Conservation (phyloP, 2,113 vertebrate genomes). For the Loxodonta africana region DNA sequence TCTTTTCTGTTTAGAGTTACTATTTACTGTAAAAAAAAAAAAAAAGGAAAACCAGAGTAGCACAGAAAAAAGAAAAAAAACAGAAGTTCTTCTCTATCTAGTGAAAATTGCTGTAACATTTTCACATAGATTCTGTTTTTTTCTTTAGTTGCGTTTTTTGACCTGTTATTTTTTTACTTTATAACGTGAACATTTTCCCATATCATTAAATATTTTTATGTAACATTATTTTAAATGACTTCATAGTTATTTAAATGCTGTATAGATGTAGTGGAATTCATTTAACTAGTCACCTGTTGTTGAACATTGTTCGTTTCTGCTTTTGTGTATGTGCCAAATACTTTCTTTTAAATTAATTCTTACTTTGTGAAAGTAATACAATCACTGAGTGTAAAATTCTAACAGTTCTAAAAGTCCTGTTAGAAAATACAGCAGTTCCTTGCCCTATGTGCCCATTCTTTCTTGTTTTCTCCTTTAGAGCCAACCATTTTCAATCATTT, state of each 20-base stretch:
- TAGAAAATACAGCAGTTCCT: not conserved
- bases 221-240: constrained; percentile 14
- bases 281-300: not conserved
- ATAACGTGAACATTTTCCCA: not conserved
- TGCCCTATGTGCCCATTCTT: not conserved
- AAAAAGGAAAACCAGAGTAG: not conserved
- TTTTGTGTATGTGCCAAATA: not conserved
- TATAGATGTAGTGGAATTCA: not conserved
- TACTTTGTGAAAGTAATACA: constrained; percentile 30
- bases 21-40: not conserved
- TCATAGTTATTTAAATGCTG: not conserved
- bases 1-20: not conserved
- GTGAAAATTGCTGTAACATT: constrained; percentile 19
- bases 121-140: not conserved
- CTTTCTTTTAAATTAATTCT: not conserved
- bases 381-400: constrained; percentile 11
- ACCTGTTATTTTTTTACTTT: not conserved
- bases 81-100: not conserved
- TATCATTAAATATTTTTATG: constrained; percentile 32
- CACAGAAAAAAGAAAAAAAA: constrained; percentile 11
- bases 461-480: not conserved
- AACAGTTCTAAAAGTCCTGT: not conserved
- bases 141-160: not conserved
- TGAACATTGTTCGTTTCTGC: not conserved
- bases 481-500: not conserved